Percentiles rank a stretch among this genome's conserved stretches.
Conservation (phyloP, 2,888 invertebrate species). For the Miltochrista miniata region DNA sequence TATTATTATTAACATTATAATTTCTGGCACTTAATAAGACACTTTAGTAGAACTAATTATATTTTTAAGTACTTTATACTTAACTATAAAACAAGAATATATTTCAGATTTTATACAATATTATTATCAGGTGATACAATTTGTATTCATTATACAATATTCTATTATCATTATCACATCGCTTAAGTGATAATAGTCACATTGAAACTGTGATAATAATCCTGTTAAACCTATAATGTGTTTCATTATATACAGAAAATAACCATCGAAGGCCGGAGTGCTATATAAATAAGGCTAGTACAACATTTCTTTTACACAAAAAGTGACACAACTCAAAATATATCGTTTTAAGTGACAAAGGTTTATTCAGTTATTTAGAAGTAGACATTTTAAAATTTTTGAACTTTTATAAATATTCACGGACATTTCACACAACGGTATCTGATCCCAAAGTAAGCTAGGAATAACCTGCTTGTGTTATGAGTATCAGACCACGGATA, state of each 20-base stretch:
- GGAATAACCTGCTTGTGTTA: too few relatives aligned
- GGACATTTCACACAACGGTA: too few relatives aligned
- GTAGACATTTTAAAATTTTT: too few relatives aligned
- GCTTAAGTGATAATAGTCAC: background rate
- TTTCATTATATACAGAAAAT: constrained; percentile 3
- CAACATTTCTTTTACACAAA: background rate
- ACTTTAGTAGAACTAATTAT: constrained; percentile 20
- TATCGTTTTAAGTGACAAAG: background rate
- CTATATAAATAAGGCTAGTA: background rate
- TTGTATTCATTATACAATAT: background rate
- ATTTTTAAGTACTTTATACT: constrained; percentile 22
- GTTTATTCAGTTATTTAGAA: too few relatives aligned
- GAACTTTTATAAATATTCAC: too few relatives aligned
- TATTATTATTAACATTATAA: constrained; percentile 23
- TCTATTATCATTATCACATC: background rate
- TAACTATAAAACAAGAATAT: constrained; percentile 12
- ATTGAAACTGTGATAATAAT: background rate
- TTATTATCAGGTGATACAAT: background rate
- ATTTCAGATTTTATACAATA: constrained; percentile 28
- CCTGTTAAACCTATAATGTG: background rate
- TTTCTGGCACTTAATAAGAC: constrained; percentile 43
- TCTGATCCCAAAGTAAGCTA: too few relatives aligned
- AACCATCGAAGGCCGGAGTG: background rate
- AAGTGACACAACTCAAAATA: background rate
- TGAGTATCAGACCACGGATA: too few relatives aligned